Conservation (phyloP, 2,888 invertebrate genomes). For the Scaptomyza parva region DNA sequence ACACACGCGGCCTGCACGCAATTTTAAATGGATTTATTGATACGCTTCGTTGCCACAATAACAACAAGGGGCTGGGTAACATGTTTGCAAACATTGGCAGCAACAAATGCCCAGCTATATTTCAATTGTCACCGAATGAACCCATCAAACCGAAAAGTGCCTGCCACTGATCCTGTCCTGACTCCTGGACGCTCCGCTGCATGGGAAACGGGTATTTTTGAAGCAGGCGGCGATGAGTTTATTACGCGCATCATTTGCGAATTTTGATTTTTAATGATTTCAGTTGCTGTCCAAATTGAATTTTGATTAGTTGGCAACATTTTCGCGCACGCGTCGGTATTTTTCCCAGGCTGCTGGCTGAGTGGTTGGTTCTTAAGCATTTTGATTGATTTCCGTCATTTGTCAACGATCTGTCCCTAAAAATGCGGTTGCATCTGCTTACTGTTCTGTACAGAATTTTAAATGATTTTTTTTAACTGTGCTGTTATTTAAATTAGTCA, state of each 20-base stretch:
- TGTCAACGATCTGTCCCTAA: constrained; percentile 56
- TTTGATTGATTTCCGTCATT: constrained; percentile 81
- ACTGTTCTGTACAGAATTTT: background rate
- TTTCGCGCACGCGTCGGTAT: constrained; percentile 42
- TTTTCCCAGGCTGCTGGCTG: constrained; percentile 6
- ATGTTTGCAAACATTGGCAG: constrained; percentile 77
- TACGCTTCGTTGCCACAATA: constrained; percentile 68
- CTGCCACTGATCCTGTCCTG: constrained; percentile 20
- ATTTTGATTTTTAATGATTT: constrained; percentile 82
- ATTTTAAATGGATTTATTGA: constrained; percentile 80
- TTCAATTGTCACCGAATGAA: constrained; percentile 82
- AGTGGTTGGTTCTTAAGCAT: constrained; percentile 31
- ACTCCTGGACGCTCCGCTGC: constrained; percentile 20
- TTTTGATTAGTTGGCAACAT: constrained; percentile 78
- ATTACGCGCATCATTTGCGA: constrained; percentile 83
- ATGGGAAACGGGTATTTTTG: constrained; percentile 64
- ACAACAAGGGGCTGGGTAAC: constrained; percentile 44
- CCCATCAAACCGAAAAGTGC: constrained; percentile 66
- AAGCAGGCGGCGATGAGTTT: constrained; percentile 49
- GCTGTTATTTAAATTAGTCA: constrained; percentile 39
- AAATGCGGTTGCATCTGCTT: constrained; percentile 31
- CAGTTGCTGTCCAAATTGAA: constrained; percentile 68
- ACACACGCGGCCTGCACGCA: constrained; percentile 71
- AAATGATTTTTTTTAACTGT: background rate
- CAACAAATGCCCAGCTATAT: constrained; percentile 76